A percentile compares a stretch with the other conserved stretches of the same genome.
Conservation (phyloP, 2,888 invertebrate genomes). For the Eurois occulta region DNA sequence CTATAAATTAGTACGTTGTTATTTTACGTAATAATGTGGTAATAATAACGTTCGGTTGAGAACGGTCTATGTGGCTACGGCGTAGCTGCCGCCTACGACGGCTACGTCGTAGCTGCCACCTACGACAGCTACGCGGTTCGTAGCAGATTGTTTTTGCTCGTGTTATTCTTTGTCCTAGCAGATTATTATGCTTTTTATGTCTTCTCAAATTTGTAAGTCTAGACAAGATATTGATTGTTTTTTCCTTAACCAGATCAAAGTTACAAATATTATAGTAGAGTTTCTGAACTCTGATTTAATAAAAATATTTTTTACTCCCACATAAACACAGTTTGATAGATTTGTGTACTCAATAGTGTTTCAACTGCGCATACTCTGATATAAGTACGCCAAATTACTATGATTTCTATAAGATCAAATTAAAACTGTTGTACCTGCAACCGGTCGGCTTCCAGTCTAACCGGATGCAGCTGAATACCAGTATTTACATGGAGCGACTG, state of each 20-base stretch:
- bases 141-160: constrained; percentile 22
- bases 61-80: constrained; percentile 55
- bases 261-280: too few species aligned
- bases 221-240: not conserved
- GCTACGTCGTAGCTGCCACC: constrained; percentile 27
- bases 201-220: not conserved
- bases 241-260: not conserved
- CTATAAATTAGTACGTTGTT: constrained; percentile 58
- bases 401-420: constrained; percentile 15
- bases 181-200: not conserved
- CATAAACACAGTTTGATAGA: not conserved
- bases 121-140: constrained; percentile 32
- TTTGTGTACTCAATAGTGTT: constrained; percentile 8
- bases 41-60: constrained; percentile 36
- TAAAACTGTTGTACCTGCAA: not conserved
- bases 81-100: constrained; percentile 31
- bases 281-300: not conserved
- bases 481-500: too few species aligned
- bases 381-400: constrained; percentile 1
- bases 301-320: not conserved
- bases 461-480: too few species aligned
- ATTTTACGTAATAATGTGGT: constrained; percentile 55
- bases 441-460: too few species aligned
- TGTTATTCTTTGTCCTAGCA: not conserved
- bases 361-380: not conserved